phyloP scores from a whole-genome alignment of 2,888 invertebrate genomes.

The Drosophila neonasuta region DNA sequence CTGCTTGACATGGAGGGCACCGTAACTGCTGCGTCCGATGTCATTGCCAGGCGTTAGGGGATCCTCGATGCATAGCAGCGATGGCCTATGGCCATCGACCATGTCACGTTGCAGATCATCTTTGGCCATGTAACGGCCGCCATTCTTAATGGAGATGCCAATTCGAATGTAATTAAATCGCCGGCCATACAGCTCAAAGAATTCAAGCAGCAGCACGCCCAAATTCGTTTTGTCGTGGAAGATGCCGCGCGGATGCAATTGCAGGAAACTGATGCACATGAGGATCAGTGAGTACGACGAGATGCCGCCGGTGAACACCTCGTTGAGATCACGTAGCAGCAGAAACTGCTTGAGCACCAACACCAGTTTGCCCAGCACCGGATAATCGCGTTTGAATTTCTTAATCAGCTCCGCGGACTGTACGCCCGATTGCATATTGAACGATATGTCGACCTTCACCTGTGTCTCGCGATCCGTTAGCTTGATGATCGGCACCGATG shows the following conservation, averaged over 20 bases:
- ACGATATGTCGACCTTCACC: constrained; percentile 98
- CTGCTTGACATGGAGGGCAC: constrained; percentile 87
- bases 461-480: constrained; percentile 91
- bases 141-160: constrained; percentile 93
- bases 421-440: constrained; percentile 99
- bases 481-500: constrained; percentile 99
- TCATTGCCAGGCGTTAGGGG: constrained; percentile 98
- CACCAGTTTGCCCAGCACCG: constrained; percentile 95
- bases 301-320: constrained; percentile 99
- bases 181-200: constrained; percentile 97
- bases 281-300: constrained; percentile 99
- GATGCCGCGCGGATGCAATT: constrained; percentile 94
- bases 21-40: constrained; percentile 98
- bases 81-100: constrained; percentile 96
- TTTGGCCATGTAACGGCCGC: constrained; percentile 96
- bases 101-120: constrained; percentile 96
- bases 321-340: constrained; percentile 98
- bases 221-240: constrained; percentile 89
- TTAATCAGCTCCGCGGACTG: constrained; percentile 98
- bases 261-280: constrained; percentile 98
- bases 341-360: constrained; percentile 99
- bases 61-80: constrained; percentile 98
- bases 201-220: constrained; percentile 96
- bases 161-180: constrained; percentile 97
- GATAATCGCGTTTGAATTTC: constrained; percentile 93